Percentiles rank a stretch among this genome's conserved stretches.
These are phyloP conservation scores for Megalonaias nervosa DNA, from an alignment of 1,140 invertebrate species.

Conservation along the genomic window DNA sequence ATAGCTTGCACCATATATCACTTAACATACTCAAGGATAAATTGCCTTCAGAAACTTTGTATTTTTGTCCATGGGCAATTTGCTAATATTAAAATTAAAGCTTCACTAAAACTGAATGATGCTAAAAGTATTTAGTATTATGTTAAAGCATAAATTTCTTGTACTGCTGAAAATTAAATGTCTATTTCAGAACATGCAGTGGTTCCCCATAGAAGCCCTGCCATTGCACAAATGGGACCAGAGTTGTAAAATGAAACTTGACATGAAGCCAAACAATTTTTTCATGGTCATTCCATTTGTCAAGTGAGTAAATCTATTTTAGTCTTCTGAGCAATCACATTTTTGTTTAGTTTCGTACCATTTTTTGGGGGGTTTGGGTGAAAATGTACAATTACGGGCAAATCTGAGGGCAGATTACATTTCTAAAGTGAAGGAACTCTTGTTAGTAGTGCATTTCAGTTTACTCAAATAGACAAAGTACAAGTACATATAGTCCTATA, in stretches of 20 bases:
- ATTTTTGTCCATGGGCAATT: neutral
- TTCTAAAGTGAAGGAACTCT: neutral
- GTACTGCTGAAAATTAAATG: no score
- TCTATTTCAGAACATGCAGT: constrained; percentile 80
- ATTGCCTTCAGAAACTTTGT: no score
- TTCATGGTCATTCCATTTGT: constrained; percentile 97
- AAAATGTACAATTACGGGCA: neutral
- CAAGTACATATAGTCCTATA: no score
- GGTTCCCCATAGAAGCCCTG: constrained; percentile 90
- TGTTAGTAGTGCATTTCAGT: neutral
- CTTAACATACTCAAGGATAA: no score
- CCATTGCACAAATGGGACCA: constrained; percentile 91
- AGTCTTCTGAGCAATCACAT: neutral
- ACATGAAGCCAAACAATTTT: constrained; percentile 84
- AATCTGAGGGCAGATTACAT: no score
- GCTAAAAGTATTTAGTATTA: no score
- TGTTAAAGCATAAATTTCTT: no score
- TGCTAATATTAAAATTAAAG: no score
- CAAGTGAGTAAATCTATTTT: constrained; percentile 75
- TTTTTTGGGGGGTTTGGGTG: neutral
- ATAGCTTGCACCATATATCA: no score
- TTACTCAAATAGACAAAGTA: neutral
- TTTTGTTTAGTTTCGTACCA: neutral
- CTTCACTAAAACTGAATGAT: no score
- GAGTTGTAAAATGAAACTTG: constrained; percentile 85